Percentiles rank a stretch among this genome's conserved stretches.
These are phyloP conservation scores for Plecotus auritus DNA, from an alignment of 2,113 vertebrate genomes.

Conservation along the genomic window DNA sequence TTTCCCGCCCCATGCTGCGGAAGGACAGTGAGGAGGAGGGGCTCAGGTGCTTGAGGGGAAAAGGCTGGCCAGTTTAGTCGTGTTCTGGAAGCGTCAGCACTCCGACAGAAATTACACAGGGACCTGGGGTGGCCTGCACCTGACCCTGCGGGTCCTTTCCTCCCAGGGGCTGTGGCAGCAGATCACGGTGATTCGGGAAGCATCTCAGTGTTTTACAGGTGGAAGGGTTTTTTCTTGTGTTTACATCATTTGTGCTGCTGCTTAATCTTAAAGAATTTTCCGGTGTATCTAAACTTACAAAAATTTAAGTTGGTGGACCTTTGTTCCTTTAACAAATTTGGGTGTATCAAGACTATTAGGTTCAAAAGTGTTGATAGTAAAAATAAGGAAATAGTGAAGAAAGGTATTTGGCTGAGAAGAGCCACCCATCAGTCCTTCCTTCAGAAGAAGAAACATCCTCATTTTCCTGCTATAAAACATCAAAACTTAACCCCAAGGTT, in stretches of 20 bases:
- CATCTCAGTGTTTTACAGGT: background rate
- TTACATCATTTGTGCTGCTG: background rate
- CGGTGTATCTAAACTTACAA: background rate
- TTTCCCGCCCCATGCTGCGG: background rate
- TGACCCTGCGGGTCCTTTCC: background rate
- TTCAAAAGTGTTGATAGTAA: background rate
- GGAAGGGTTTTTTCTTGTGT: background rate
- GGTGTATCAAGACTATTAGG: background rate
- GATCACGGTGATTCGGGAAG: background rate
- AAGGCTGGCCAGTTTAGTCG: background rate
- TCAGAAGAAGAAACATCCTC: background rate
- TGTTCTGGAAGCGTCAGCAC: fast-evolving
- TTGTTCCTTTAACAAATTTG: background rate
- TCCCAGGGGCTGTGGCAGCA: background rate
- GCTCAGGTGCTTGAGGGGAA: background rate
- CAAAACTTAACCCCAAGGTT: background rate
- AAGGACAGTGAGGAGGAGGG: background rate
- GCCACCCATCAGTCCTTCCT: background rate
- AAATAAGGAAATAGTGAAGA: background rate
- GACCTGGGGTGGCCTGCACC: no score
- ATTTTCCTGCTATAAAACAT: background rate
- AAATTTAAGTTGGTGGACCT: background rate
- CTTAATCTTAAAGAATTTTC: background rate
- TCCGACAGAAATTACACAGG: background rate
- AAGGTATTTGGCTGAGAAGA: background rate